Percentiles rank a stretch among this genome's conserved stretches.
phyloP scores from a whole-genome alignment of 2,113 vertebrate species.

The Dicaeum eximium region DNA sequence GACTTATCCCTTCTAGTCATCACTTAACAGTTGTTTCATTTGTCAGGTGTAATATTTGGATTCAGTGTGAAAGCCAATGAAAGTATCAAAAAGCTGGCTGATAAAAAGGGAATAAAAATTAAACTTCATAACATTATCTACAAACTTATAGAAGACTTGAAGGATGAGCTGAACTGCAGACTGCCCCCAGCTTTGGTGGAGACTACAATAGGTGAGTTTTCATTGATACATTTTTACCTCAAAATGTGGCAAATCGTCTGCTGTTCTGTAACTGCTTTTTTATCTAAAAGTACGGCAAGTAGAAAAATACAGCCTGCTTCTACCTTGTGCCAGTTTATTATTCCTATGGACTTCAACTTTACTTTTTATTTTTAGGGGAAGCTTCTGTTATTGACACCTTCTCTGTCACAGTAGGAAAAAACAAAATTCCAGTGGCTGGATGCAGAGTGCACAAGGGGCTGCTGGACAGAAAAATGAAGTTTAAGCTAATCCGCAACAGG shows the following conservation, averaged over 20 bases:
- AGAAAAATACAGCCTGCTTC: not conserved
- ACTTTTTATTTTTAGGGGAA: constrained; percentile 72
- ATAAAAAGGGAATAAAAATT: constrained; percentile 79
- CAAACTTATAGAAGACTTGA: constrained; percentile 85
- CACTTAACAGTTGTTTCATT: not conserved
- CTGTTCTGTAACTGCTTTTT: not conserved
- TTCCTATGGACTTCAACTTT: not conserved
- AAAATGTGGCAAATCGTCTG: not conserved
- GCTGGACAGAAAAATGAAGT: constrained; percentile 81
- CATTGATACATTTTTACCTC: not conserved
- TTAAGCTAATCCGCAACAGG: constrained; percentile 78
- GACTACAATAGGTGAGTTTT: constrained; percentile 75
- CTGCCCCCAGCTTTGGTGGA: constrained; percentile 70
- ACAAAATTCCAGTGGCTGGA: constrained; percentile 87
- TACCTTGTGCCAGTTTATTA: not conserved
- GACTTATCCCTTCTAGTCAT: not conserved
- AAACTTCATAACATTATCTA: constrained; percentile 88
- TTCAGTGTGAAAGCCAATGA: constrained; percentile 84
- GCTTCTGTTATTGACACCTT: constrained; percentile 85
- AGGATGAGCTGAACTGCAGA: constrained; percentile 80
- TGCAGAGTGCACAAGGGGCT: constrained; percentile 91
- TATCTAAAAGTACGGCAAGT: not conserved
- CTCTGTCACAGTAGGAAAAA: constrained; percentile 85
- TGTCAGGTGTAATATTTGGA: constrained; percentile 85
- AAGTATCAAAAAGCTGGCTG: constrained; percentile 77